Percentiles rank a stretch among this genome's conserved stretches.
Conservation (phyloP, 2,113 vertebrate genomes). For the Illadopsis cleaveri region DNA sequence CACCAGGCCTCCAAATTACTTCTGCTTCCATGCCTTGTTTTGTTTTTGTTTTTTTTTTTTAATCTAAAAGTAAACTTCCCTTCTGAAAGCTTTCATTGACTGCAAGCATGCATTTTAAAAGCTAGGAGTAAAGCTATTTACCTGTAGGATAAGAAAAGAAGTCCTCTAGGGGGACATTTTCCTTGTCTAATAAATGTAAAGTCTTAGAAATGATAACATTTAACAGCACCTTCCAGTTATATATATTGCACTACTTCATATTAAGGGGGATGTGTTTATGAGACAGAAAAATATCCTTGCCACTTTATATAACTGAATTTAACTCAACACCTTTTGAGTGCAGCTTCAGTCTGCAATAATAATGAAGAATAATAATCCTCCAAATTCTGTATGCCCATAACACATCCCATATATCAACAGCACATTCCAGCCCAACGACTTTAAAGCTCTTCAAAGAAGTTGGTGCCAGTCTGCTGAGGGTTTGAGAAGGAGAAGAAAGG, state of each 20-base stretch:
- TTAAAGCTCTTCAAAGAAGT: not conserved
- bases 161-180: not conserved
- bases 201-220: not conserved
- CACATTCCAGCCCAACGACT: not conserved
- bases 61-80: not conserved
- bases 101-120: not conserved
- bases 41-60: not conserved
- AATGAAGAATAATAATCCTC: not conserved
- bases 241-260: not conserved
- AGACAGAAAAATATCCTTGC: not conserved
- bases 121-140: not conserved
- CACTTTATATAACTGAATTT: not conserved
- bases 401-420: not conserved
- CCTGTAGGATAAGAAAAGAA: not conserved
- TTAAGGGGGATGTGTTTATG: accelerated
- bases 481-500: not conserved
- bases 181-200: not conserved
- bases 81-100: not conserved
- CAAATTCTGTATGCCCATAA: not conserved
- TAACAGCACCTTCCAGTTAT: not conserved
- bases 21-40: not conserved
- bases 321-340: not conserved
- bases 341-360: not conserved
- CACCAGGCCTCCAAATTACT: not conserved
- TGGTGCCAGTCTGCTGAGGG: not conserved